These are phyloP conservation scores for Hesperia comma DNA, from an alignment of 2,888 invertebrate genomes.

Conservation along the genomic window DNA sequence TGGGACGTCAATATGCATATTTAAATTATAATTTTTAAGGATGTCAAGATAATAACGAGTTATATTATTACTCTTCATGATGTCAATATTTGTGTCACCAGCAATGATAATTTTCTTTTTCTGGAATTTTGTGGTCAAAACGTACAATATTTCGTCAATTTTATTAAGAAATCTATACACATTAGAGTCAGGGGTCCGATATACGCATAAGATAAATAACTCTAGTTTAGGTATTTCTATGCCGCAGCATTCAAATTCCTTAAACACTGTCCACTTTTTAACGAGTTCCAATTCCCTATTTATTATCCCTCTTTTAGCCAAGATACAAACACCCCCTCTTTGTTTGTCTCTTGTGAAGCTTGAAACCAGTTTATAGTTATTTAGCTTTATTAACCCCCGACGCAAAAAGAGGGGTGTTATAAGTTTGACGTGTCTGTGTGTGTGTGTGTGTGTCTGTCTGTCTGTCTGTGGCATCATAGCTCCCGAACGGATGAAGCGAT, in stretches of 20 bases:
- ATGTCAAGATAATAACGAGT: slow-evolving; percentile 2
- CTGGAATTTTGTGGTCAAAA: not conserved
- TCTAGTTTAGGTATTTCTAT: slow-evolving; percentile 4
- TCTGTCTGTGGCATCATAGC: no score
- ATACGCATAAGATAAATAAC: slow-evolving; percentile 16
- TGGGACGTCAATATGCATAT: slow-evolving; percentile 26
- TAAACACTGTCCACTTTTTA: not conserved
- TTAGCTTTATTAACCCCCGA: no score
- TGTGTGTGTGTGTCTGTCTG: no score
- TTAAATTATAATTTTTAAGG: slow-evolving; percentile 24
- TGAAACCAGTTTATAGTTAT: slow-evolving; percentile 27
- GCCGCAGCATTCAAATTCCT: slow-evolving; percentile 24
- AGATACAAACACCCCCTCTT: slow-evolving; percentile 34
- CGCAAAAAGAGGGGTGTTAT: no score
- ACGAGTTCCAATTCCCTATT: not conserved
- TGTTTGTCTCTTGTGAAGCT: slow-evolving; percentile 29
- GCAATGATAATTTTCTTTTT: slow-evolving; percentile 10
- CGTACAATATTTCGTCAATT: slow-evolving; percentile 3
- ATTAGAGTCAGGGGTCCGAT: slow-evolving; percentile 12
- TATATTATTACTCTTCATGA: not conserved
- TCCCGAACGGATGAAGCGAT: no score
- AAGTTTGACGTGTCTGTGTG: no score
- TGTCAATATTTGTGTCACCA: slow-evolving; percentile 19
- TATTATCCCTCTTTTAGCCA: slow-evolving; percentile 19
- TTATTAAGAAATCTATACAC: slow-evolving; percentile 5